Base-by-base conservation (phyloP, 2,888 invertebrate species). In the Coecobrya sp. region DNA sequence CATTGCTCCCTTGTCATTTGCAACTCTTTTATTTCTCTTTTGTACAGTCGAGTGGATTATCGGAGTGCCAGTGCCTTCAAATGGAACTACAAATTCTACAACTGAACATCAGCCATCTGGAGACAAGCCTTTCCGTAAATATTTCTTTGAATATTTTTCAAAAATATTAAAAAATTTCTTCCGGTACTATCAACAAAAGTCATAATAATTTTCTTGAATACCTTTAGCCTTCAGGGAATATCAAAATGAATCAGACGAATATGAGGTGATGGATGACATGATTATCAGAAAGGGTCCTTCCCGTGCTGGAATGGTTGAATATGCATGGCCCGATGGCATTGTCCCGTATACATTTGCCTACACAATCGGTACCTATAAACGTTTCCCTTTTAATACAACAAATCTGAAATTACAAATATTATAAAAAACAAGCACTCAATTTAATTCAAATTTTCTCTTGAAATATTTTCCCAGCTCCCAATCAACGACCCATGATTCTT, bases 221-320 rank as follows among this genome's bases (percentile, higher is more conserved):
- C n/a, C 30, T 55, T 68, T n/a, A 93, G 92, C 79, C n/a, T 86
- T 88, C 19, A 36, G 36, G 13, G 88, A 85, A 7, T 42, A 86
- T n/a, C 52, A 70, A 30, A 90, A 92, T 16, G 92, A 93, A 52
- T 92, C 90, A 5, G 52, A 42, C 2, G 79, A 85, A 10, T 93
- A 93, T 52, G 4, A 86, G 11, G 89, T 92, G 0, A 62, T 93
- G 13, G 93, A 93, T 42, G 93, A 93, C 65, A 93, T 93, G 93
- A 62, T 93, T 10, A 88, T 93, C 27, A 70, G 25, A 22, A 89
- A 88, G 27, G 86, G 92, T 52, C 81, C 42, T 13, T 5, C 59
- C 0, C 70, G 92, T 30, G 91, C 93, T 27, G 93, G 93, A 16
- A 45, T 93, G 22, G 52, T 88, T 0, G 89, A 93, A n/a, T 19